These are phyloP conservation scores for Tetheella fluctuosa DNA, from an alignment of 2,888 invertebrate genomes.

Conservation along the genomic window DNA sequence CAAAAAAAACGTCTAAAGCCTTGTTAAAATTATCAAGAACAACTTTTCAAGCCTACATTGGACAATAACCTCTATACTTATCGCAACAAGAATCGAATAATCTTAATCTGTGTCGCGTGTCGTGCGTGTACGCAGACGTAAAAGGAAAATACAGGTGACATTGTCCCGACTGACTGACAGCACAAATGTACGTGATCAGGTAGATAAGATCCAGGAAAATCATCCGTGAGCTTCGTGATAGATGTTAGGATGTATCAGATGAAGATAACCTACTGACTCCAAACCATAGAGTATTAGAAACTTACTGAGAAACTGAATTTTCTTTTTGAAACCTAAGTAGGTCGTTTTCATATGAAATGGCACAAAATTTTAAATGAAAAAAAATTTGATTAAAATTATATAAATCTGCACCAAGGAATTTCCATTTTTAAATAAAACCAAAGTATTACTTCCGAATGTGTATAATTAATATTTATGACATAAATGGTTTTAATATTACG, in stretches of 20 bases:
- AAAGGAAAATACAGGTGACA: slow-evolving; percentile 29
- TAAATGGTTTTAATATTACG: too few species aligned
- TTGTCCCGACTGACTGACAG: slow-evolving; percentile 22
- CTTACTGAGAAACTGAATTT: too few species aligned
- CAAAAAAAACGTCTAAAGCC: neutral
- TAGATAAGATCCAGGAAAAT: slow-evolving; percentile 29
- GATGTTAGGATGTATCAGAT: neutral
- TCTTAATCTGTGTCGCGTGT: neutral
- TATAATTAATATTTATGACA: too few species aligned
- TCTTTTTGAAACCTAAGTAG: too few species aligned
- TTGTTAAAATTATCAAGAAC: neutral
- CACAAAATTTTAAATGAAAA: too few species aligned
- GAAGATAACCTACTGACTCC: neutral
- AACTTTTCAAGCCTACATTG: neutral
- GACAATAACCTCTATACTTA: neutral
- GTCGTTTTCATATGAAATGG: too few species aligned
- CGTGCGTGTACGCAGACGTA: neutral
- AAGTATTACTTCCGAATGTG: too few species aligned
- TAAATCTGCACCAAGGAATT: too few species aligned
- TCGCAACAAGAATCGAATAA: neutral
- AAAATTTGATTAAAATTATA: too few species aligned
- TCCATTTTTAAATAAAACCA: too few species aligned
- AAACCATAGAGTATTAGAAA: neutral
- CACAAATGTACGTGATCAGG: slow-evolving; percentile 35
- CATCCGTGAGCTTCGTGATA: slow-evolving; percentile 19